Evolutionary conservation across 2,797 vertebrate species (phyloP).

Genomic region (Vultur gryphus): DNA sequence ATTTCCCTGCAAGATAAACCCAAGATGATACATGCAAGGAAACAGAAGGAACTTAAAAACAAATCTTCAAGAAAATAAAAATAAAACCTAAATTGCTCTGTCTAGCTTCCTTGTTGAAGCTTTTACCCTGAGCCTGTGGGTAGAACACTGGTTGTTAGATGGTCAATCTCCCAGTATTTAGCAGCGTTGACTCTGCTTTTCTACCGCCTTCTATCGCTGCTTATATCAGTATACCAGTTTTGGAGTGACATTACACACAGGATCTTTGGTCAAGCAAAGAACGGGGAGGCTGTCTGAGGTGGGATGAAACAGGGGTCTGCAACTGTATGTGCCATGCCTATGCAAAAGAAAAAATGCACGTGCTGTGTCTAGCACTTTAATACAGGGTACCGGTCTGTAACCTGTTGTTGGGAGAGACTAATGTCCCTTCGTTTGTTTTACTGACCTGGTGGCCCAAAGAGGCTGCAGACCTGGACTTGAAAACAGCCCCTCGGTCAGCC

Average conservation of each 20-base stretch:
- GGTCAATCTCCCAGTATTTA: neutral
- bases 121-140: neutral
- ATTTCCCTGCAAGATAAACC: neutral
- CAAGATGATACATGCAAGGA: neutral
- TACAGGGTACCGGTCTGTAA: neutral
- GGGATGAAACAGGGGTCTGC: neutral
- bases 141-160: neutral
- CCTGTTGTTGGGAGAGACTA: rapidly evolving
- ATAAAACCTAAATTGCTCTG: neutral
- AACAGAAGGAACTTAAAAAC: neutral
- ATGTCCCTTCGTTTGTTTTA: rapidly evolving
- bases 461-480: neutral
- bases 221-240: rapidly evolving
- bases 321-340: neutral
- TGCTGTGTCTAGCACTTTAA: neutral
- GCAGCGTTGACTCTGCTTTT: too few relatives aligned
- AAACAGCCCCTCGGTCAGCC: neutral
- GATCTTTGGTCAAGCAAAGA: neutral
- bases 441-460: neutral
- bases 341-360: rapidly evolving
- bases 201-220: too few relatives aligned
- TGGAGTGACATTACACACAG: neutral
- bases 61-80: neutral
- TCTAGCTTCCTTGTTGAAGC: rapidly evolving
- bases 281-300: neutral